Base-by-base conservation (phyloP, 2,797 vertebrate genomes). In the Tamandua tetradactyla region DNA sequence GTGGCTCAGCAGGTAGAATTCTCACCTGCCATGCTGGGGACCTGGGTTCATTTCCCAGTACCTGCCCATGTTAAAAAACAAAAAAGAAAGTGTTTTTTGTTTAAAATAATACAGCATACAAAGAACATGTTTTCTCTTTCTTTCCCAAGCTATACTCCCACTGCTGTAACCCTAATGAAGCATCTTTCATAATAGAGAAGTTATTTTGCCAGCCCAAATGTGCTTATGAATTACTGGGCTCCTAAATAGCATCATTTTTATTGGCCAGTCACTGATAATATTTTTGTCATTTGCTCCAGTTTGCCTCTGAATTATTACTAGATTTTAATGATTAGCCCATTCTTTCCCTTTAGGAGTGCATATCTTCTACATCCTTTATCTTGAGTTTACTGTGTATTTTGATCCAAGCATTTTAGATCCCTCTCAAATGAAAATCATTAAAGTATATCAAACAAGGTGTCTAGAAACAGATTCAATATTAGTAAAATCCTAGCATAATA, bases 291-390 rank as follows among this genome's bases (percentile, higher is more conserved):
- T 78, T 82, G 15, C 30, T 86, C 17, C 8, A 37, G 8, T 75
- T 57, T 72, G 9, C 69, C 32, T 27, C 47, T 86, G 32, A 91
- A 72, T 62, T 82, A 78, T 78, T 85, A 69, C 23, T 68, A 84
- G 13, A 91, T 49, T 92, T 94, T 93, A 75, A 37, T 89, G 37
- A 87, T 84, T 93, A 80, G 23, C 5, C 44, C 18, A 80, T 11
- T 84, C 22, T 74, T 79, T 23, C 35, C 3, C 32, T 57, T 75
- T 44, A 91, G 32, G n/a, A 69, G n/a, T 94, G 18, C 2, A 52
- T 25, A 32, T 62, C 49, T 66, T 87, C 69, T 80, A 44, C 13
- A 76, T 3, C 0, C 3, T 94, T 88, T 30, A 75, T 59, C 35
- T 59, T 68, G 11, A 80, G 44, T 17, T 40, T 85, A 7, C 2